Conservation (phyloP, 2,797 vertebrate genomes). For the Paratrypauchen microcephalus region DNA sequence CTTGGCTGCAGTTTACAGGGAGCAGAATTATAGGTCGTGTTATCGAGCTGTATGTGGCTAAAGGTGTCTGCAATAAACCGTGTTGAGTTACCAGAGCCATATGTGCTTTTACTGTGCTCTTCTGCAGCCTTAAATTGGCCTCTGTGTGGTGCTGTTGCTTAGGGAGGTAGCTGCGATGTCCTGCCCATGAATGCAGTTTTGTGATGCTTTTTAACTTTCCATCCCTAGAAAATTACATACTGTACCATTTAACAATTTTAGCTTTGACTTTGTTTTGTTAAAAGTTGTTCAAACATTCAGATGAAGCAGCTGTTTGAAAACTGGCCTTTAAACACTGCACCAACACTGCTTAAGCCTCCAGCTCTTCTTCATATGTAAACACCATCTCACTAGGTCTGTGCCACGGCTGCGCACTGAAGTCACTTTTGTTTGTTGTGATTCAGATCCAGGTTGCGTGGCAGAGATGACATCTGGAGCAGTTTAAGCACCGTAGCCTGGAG, state of each 20-base stretch:
- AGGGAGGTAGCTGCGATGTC: slow-evolving; percentile 19
- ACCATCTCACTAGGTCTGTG: no score
- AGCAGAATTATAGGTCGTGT: slow-evolving; percentile 52
- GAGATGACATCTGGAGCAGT: slow-evolving; percentile 2
- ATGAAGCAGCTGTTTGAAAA: background rate
- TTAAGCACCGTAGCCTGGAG: background rate
- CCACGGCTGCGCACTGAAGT: no score
- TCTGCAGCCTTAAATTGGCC: background rate
- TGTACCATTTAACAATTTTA: background rate
- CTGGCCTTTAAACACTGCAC: slow-evolving; percentile 7
- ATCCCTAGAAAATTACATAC: no score
- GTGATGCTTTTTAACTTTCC: no score
- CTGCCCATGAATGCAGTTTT: background rate
- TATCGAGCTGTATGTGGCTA: slow-evolving; percentile 42
- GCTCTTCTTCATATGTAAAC: no score
- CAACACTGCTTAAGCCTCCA: background rate
- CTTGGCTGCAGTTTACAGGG: slow-evolving; percentile 55
- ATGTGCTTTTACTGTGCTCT: slow-evolving; percentile 40
- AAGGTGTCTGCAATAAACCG: slow-evolving; percentile 52
- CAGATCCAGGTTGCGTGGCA: background rate
- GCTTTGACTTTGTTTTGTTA: background rate
- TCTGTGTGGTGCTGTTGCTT: slow-evolving; percentile 18
- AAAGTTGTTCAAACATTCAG: background rate
- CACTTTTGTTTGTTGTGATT: background rate
- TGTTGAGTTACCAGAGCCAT: slow-evolving; percentile 42